Evolutionary conservation across 2,888 invertebrate species (phyloP), one percentile per base, ranked within the genome.

Genomic region (Drosophila fulvimacula): DNA sequence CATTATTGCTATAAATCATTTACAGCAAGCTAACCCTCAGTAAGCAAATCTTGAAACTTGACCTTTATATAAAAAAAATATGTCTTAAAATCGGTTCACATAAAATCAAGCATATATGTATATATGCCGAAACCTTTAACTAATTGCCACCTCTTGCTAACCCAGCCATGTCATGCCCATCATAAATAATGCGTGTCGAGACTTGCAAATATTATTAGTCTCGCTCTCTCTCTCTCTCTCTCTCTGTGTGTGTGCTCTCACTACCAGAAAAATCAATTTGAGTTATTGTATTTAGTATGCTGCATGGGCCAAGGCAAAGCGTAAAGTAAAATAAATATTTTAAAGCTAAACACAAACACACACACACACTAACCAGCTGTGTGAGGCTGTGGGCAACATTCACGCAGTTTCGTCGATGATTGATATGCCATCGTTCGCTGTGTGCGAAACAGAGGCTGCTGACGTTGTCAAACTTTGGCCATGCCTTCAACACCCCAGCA

Each of bases 201-300:
- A 42, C 64, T 87, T 84, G 82, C 79, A 89, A 89, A 89, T 87
- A 77, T 73, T 56, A 51, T n/a, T 17, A 55, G 10, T 59, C 5
- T 39, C 13, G 58, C n/a, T 38, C 17, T 44, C 13, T 36, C 5
- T 30, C 1, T 42, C 13, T 60, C 17, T 41, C 15, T 42, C 11
- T 24, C 6, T 24, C 15, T 27, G 13, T 46, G 17, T 32, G 32
- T 62, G 27, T 6, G 32, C 44, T 52, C 36, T 51, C 49, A 55
- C 51, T 62, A 66, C 62, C 78, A 58, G 89, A 38, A 57, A 89
- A 87, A 84, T 88, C 82, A 89, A 88, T 88, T 89, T 83, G 80
- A 89, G 86, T 89, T 85, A 88, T 89, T 89, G 88, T 78, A 65
- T 79, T 89, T 88, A 73, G 76, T 76, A 65, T 79, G 75, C 72